These are phyloP conservation scores for Colletes gigas DNA, from an alignment of 1,140 invertebrate genomes.

Conservation along the genomic window DNA sequence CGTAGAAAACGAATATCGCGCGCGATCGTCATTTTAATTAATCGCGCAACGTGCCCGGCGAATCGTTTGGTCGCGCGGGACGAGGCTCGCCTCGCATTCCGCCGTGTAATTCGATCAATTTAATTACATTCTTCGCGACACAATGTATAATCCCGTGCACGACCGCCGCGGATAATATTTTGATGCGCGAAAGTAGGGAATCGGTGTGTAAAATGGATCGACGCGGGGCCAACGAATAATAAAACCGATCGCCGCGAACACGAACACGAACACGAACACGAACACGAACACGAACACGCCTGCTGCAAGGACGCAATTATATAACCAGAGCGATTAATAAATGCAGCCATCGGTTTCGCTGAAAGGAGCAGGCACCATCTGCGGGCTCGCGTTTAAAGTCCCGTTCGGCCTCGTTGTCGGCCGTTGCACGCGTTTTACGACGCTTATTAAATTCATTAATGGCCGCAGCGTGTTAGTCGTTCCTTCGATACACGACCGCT, in stretches of 20 bases:
- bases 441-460: conserved; percentile 61
- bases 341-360: conserved; percentile 32
- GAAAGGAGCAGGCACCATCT: conserved; percentile 32
- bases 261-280: no score
- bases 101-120: conserved; percentile 36
- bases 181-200: conserved; percentile 12
- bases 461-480: not conserved
- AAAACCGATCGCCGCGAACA: conserved; percentile 21
- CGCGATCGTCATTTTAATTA: conserved; percentile 35
- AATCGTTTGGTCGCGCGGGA: conserved; percentile 14
- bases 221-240: conserved; percentile 18
- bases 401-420: conserved; percentile 57
- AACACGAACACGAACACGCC: conserved; percentile 23
- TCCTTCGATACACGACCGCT: conserved; percentile 7
- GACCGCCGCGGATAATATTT: conserved; percentile 26
- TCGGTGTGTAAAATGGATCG: conserved; percentile 22
- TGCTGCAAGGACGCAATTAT: conserved; percentile 45
- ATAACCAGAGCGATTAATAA: conserved; percentile 57
- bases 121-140: conserved; percentile 20
- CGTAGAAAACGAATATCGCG: conserved; percentile 9
- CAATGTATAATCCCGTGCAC: not conserved
- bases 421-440: conserved; percentile 47
- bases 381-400: conserved; percentile 59
- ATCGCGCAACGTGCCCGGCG: conserved; percentile 18
- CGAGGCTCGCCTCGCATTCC: conserved; percentile 26